Evolutionary conservation across 2,797 vertebrate genomes (phyloP), one percentile per base, ranked within the genome.

Genomic region (Ataeniobius toweri): DNA sequence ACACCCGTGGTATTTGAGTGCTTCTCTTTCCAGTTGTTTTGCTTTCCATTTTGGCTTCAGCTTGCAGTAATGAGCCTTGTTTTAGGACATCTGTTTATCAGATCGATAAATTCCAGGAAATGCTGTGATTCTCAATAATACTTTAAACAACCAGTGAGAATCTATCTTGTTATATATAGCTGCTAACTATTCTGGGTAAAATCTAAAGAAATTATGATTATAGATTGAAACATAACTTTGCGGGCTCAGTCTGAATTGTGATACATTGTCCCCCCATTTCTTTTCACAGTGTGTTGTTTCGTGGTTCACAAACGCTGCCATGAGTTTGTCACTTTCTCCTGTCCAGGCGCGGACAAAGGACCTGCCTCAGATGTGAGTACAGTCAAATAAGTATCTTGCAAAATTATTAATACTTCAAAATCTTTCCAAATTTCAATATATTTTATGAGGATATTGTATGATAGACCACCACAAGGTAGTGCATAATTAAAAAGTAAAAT

Each of bases 231-330:
- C 44, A 13, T 65, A 10, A 41, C 36, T n/a, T 8, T 75, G 12
- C 36, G 28, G 6, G 22, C 31, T 39, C 8, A 71, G 20, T 14
- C 24, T 68, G 74, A 55, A 41, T 44, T n/a, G 28, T 78, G 3
- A 39, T 39, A 18, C 58, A 20, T 31, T 39, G 41, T 44, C 4
- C 46, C 80, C 77, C 28, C 59, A 8, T 50, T 26, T 79, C 75
- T 82, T 75, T 88, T 78, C 84, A 65, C 96, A 99, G 98, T 99
- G 82, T 98, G 98, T 94, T 99, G 97, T 94, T 99, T 99, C 16
- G 98, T 99, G 24, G 98, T 99, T 75, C 98, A 99, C 95, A 99
- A 99, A 85, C 94, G 97, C 56, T 99, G 98, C 95, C 98, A 99
- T 97, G 97, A 99, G 82, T 99, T 99, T 18, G 98, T 99, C 88